Evolutionary conservation across 2,888 invertebrate species (phyloP).

Genomic region (Cabera pusaria): DNA sequence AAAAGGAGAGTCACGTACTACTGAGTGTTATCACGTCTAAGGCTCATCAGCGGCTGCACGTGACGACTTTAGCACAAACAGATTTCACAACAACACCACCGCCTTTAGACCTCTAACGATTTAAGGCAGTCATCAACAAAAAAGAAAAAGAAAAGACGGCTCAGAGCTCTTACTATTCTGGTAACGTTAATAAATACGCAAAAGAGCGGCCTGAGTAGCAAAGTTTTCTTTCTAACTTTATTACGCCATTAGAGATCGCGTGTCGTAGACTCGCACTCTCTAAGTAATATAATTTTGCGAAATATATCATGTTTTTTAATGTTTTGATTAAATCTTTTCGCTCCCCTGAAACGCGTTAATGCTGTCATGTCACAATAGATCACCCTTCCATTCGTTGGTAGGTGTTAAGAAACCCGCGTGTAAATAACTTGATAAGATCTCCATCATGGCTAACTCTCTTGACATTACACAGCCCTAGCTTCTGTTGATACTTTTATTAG

Average conservation of each 20-base stretch:
- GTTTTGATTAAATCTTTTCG: constrained; percentile 32
- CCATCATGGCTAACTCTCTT: constrained; percentile 27
- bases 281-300: constrained; percentile 67
- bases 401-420: constrained; percentile 27
- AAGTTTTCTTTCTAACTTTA: constrained; percentile 80
- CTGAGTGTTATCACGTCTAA: constrained; percentile 82
- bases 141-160: constrained; percentile 42
- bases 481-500: no score
- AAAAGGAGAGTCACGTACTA: constrained; percentile 76
- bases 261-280: constrained; percentile 70
- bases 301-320: constrained; percentile 52
- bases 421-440: constrained; percentile 33
- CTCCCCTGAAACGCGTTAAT: constrained; percentile 25
- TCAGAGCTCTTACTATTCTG: constrained; percentile 52
- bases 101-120: constrained; percentile 45
- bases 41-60: constrained; percentile 80
- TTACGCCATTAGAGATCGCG: constrained; percentile 78
- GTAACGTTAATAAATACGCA: constrained; percentile 74
- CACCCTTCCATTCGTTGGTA: constrained; percentile 25
- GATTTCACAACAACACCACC: constrained; percentile 73
- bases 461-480: constrained; percentile 31
- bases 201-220: constrained; percentile 64
- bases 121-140: constrained; percentile 37
- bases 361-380: constrained; percentile 29
- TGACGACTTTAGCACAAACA: constrained; percentile 82